Percentiles rank a stretch among this genome's conserved stretches.
These are phyloP conservation scores for Merluccius polli DNA, from an alignment of 2,797 vertebrate genomes.

Conservation along the genomic window DNA sequence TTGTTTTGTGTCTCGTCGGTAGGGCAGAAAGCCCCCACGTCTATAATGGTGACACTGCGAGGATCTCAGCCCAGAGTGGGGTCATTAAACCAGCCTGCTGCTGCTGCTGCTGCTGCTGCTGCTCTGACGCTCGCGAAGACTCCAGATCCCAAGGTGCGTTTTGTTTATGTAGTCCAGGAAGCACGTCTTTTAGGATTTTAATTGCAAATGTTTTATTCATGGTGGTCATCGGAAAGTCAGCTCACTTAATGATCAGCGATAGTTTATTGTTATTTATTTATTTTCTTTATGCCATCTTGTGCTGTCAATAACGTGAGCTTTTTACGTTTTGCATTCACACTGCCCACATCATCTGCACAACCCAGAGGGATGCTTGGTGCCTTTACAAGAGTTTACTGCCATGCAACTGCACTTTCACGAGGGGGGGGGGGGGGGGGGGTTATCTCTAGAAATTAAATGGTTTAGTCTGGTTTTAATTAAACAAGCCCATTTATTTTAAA, in stretches of 20 bases:
- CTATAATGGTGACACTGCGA: conserved; percentile 88
- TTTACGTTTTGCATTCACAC: conserved; percentile 16
- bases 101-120: conserved; percentile 20
- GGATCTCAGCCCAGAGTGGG: conserved; percentile 82
- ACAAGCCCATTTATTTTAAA: background rate
- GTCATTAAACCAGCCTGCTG: conserved; percentile 70
- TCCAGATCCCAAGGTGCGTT: conserved; percentile 69
- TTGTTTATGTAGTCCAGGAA: conserved; percentile 7
- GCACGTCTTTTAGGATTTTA: background rate
- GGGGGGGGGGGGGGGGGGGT: background rate
- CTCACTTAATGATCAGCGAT: background rate
- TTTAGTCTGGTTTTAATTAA: conserved; percentile 14
- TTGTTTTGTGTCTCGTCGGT: conserved; percentile 55
- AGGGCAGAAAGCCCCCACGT: conserved; percentile 89
- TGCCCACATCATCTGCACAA: conserved; percentile 19
- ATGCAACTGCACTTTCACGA: conserved; percentile 25
- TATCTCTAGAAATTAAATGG: background rate
- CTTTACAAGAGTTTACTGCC: conserved; percentile 15
- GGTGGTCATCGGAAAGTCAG: background rate
- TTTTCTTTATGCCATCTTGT: background rate
- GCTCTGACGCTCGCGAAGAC: conserved; percentile 56
- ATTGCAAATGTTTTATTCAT: background rate
- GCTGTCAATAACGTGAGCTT: background rate
- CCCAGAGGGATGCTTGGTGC: background rate
- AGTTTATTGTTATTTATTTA: background rate